Evolutionary conservation across 2,113 vertebrate genomes (phyloP), one percentile per base, ranked within the genome.

Genomic region (Mirounga angustirostris): DNA sequence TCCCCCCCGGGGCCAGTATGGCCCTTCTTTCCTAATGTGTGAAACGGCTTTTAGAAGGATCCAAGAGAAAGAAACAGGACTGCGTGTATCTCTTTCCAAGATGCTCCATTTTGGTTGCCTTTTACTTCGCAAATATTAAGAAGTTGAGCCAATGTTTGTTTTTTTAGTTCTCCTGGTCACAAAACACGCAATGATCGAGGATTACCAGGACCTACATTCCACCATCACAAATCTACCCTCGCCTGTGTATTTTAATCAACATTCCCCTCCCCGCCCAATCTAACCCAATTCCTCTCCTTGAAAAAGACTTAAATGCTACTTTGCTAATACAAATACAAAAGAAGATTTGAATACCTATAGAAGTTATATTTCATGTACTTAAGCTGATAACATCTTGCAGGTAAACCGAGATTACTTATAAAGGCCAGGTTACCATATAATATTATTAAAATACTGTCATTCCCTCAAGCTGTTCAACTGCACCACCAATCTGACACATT

Each of bases 381-480:
- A 94, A 89, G 18, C 22, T 56, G 83, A 24, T n/a, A 95, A 87
- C 81, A 91, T 90, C 89, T 96, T 94, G 50, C 33, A 93, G 87
- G 94, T 96, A 98, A 97, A 92, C 58, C 7, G 46, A 97, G 46
- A 36, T 79, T 67, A 76, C 36, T 92, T 87, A 78, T 78, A 85
- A 95, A 97, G 84, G 7, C 81, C 91, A 95, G 89, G 86, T 88
- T 96, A 97, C 6, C 69, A 78, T 94, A 89, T 93, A 90, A 46
- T 82, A 85, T 91, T 92, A 89, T 87, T 94, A 97, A 83, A 58
- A 52, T 94, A 98, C 90, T 96, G 56, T 30, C 95, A 18, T 97
- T 85, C 91, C 43, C 71, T 95, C 92, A 80, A 94, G 96, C 74
- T 78, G 76, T 97, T 92, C 67, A 28, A 5, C 33, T 67, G 50